Evolutionary conservation across 1,140 invertebrate species (phyloP), one percentile per base, ranked within the genome.

Genomic region (Drosophila prosaltans): DNA sequence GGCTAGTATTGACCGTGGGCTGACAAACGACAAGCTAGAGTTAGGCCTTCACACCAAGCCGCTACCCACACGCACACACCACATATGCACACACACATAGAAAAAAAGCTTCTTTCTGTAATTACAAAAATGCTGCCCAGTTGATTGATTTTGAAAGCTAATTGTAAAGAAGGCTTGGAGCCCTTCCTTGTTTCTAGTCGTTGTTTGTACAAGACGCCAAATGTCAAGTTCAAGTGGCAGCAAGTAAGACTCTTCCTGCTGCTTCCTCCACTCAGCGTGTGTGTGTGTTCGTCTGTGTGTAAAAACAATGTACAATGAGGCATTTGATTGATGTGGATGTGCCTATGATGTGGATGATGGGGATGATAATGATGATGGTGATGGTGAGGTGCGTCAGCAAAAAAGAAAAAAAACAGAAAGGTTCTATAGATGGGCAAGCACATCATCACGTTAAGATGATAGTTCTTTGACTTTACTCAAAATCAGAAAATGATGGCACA

Each of bases 81-180:
- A 80, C 66, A 67, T 59, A 66, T 8, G 51, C 59, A 59, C 67
- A 69, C 68, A 72, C 45, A 43, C 57, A 30, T 7, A 40, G 21
- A 65, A 51, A 58, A 65, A 61, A 55, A 65, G 51, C 68, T 71
- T 74, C 69, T 65, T 69, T 63, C 21, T 74, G 80, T 88, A 89
- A 88, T 88, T 88, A 88, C 80, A 80, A 89, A 80, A 86, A 88
- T 83, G 59, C 67, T 69, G 69, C 45, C 45, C 24, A 10, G 84
- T 83, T 88, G 83, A 88, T 88, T 89, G 83, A 88, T 88, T 80
- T 89, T 83, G 48, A 80, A 74, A 73, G 84, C 84, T 83, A 88
- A 88, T 88, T 88, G 80, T 75, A 63, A 80, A 75, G 45, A 72
- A 76, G 83, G 76, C 65, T 84, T 80, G 72, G 21, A 51, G 78